Evolutionary conservation across 2,888 invertebrate species (phyloP).

Genomic region (Macrosoma leucophasiata): DNA sequence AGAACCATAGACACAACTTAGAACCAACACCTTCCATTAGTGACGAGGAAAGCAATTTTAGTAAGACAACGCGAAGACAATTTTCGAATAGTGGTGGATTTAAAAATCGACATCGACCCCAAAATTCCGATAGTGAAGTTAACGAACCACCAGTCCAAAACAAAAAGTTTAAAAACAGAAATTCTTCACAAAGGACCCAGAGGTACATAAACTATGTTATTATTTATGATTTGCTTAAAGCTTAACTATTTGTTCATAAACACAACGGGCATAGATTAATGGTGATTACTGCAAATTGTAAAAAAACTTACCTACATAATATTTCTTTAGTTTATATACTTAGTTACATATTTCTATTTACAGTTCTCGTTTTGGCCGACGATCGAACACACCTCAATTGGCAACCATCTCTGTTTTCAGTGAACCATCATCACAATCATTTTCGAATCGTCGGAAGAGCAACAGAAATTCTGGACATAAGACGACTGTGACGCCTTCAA

Average conservation of each 20-base stretch:
- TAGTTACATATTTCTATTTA: conserved; percentile 59
- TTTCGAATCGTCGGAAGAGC: conserved; percentile 71
- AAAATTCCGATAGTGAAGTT: conserved; percentile 55
- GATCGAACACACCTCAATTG: conserved; percentile 74
- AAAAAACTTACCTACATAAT: too few species aligned
- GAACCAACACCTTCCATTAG: conserved; percentile 79
- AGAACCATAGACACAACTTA: conserved; percentile 73
- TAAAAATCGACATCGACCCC: conserved; percentile 74
- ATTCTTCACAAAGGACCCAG: conserved; percentile 52
- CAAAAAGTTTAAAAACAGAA: conserved; percentile 68
- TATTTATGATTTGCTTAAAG: too few species aligned
- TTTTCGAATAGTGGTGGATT: conserved; percentile 63
- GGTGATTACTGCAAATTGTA: too few species aligned
- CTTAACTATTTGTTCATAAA: too few species aligned
- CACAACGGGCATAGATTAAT: too few species aligned
- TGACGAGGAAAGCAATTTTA: conserved; percentile 78
- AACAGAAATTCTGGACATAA: conserved; percentile 63
- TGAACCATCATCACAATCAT: conserved; percentile 69
- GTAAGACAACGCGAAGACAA: conserved; percentile 73
- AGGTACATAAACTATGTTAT: too few species aligned
- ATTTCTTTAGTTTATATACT: background rate
- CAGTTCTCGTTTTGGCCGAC: conserved; percentile 65
- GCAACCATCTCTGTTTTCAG: conserved; percentile 81
- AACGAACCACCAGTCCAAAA: conserved; percentile 44
- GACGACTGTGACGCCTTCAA: conserved; percentile 55